Conservation (phyloP, 1,140 invertebrate genomes). For the Holotrichia oblita region DNA sequence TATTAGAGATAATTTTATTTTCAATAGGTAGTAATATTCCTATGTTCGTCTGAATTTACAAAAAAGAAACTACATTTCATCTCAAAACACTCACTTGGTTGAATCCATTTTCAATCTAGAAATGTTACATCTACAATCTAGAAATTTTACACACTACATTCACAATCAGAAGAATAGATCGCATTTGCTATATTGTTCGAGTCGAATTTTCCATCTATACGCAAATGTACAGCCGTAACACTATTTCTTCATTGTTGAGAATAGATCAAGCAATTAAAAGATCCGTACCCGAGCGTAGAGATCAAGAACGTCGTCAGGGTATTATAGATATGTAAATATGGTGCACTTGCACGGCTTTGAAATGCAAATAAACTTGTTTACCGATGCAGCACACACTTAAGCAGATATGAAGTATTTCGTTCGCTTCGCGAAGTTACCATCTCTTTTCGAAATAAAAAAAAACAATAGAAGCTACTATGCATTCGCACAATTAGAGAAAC, state of each 20-base stretch:
- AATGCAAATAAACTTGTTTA: slow-evolving; percentile 13
- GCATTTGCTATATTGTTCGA: not conserved
- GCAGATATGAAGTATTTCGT: slow-evolving; percentile 7
- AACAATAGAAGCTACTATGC: slow-evolving; percentile 1
- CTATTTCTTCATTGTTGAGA: not conserved
- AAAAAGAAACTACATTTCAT: too few species aligned
- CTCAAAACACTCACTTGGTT: too few species aligned
- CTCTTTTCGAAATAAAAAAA: too few species aligned
- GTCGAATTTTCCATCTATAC: not conserved
- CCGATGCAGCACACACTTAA: slow-evolving; percentile 4
- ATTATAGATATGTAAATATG: slow-evolving; percentile 3
- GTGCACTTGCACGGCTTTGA: slow-evolving; percentile 5
- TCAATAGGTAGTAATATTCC: too few species aligned
- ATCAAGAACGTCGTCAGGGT: not conserved
- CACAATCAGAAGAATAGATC: not conserved
- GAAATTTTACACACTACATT: too few species aligned
- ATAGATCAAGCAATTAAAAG: slow-evolving; percentile 3
- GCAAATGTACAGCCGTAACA: not conserved
- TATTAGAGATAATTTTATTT: too few species aligned
- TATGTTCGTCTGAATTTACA: too few species aligned
- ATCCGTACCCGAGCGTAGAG: not conserved
- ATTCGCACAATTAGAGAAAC: slow-evolving; percentile 1
- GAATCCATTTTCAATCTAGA: too few species aligned
- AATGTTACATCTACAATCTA: too few species aligned
- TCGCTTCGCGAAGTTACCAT: not conserved